Conservation (phyloP, 2,797 vertebrate genomes). For the Miichthys miiuy region DNA sequence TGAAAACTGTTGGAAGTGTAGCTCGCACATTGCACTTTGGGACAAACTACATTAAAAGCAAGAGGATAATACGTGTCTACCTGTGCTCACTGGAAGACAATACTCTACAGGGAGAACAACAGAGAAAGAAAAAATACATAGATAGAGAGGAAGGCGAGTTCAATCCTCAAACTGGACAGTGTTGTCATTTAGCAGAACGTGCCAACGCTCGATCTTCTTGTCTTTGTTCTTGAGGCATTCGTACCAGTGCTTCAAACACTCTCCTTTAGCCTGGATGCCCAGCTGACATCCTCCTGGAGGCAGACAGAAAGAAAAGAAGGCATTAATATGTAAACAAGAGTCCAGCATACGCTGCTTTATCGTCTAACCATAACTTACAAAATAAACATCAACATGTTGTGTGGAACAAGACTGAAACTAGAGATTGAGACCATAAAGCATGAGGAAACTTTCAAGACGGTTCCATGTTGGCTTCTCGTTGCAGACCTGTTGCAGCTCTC, state of each 20-base stretch:
- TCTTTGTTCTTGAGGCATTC: conserved; percentile 99
- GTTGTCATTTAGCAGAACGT: conserved; percentile 92
- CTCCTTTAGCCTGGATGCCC: conserved; percentile 95
- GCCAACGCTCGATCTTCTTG: conserved; percentile 97
- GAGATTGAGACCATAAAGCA: too few species aligned
- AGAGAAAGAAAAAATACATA: conserved; percentile 16
- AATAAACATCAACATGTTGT: too few species aligned
- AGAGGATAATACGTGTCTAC: neutral
- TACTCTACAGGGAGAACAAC: conserved; percentile 32
- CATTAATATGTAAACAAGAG: neutral
- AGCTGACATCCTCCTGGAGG: conserved; percentile 92
- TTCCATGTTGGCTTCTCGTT: too few species aligned
- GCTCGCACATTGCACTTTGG: conserved; percentile 19
- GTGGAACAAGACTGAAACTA: too few species aligned
- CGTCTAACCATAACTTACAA: too few species aligned
- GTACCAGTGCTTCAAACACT: conserved; percentile 98
- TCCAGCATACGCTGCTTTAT: too few species aligned
- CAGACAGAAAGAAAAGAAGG: neutral
- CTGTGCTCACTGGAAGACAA: conserved; percentile 23
- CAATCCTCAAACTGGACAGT: conserved; percentile 89
- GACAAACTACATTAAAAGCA: conserved; percentile 27
- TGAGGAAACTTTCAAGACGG: too few species aligned
- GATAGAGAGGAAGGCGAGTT: conserved; percentile 27
- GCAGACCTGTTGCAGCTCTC: too few species aligned
- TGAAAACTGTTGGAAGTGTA: conserved; percentile 19